Conservation (phyloP, 2,888 invertebrate genomes). For the Lasiommata megera region DNA sequence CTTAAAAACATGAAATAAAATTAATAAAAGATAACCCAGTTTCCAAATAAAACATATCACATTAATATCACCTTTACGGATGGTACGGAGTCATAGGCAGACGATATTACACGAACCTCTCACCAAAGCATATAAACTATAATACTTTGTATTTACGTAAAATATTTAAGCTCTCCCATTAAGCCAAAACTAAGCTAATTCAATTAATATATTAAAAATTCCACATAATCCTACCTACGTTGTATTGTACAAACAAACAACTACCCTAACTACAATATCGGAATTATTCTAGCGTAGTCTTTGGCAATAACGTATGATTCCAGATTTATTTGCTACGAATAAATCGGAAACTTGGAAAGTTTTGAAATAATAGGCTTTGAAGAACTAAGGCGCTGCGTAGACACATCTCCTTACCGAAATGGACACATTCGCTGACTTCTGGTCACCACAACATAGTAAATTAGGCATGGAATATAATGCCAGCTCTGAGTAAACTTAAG, state of each 20-base stretch:
- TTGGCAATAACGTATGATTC: conserved; percentile 32
- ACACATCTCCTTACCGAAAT: not conserved
- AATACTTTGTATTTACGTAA: conserved; percentile 20
- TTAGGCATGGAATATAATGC: no score
- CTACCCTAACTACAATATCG: conserved; percentile 27
- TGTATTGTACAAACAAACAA: conserved; percentile 37
- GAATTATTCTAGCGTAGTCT: conserved; percentile 35
- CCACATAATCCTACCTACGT: conserved; percentile 33
- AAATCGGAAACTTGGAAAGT: not conserved
- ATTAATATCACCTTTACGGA: no score
- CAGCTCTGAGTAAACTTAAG: no score
- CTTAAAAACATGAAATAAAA: no score
- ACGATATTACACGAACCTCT: not conserved
- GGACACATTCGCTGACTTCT: no score
- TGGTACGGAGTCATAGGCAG: not conserved
- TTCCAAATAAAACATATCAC: no score
- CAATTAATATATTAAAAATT: conserved; percentile 15
- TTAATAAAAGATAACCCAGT: no score
- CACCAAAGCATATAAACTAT: conserved; percentile 13
- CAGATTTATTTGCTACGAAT: not conserved
- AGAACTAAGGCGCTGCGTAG: not conserved
- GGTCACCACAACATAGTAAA: no score
- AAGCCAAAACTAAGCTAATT: conserved; percentile 20
- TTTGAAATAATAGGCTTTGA: not conserved
- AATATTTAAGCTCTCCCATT: conserved; percentile 14